Base-by-base conservation (phyloP, 2,888 invertebrate species). In the Parascotia fuliginaria region DNA sequence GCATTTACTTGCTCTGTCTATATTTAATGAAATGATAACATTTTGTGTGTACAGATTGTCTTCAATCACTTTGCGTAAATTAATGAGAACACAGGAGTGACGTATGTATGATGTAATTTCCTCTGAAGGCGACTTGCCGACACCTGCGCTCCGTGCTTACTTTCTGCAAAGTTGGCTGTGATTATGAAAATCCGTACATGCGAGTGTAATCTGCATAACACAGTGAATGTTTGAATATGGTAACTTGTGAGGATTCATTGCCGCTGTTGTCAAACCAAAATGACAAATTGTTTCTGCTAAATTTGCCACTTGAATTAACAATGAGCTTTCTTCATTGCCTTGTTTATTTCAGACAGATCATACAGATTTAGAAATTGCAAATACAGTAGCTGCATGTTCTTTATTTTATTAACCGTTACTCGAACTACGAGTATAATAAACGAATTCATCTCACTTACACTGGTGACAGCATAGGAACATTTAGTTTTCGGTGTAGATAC, bases 161-260 rank as follows among this genome's bases (percentile, higher is more conserved):
- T 65, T 64, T 55, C 61, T 48, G 51, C 19, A 49, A 58, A 73
- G 63, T 65, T 69, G 50, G 49, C 57, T 51, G 66, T 63, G 65
- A 67, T 73, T 72, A 72, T 65, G 74, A 67, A 68, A 72, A 72
- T 64, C 42, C 55, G 55, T 55, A 54, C 34, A 63, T 53, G 62
- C 65, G 61, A 51, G 57, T 60, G 53, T 65, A 73, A 72, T 60
- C 58, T 64, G 54, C 56, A 62, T 59, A 55, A 52, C 42, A 54
- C 28, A 47, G 52, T 31, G 55, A 55, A 41, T 63, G 64, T 69
- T 64, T 64, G 54, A 66, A 66, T 61, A 64, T 65, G 48, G 47
- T 60, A 55, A 61, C 44, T 47, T 55, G 49, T 41, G 37, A 15
- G 42, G 33, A 54, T 57, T 42, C 50, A 57, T 48, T 43, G 47